A percentile compares a stretch with the other conserved stretches of the same genome.
These are phyloP conservation scores for Drosophila colorata DNA, from an alignment of 2,888 invertebrate species.

Conservation along the genomic window DNA sequence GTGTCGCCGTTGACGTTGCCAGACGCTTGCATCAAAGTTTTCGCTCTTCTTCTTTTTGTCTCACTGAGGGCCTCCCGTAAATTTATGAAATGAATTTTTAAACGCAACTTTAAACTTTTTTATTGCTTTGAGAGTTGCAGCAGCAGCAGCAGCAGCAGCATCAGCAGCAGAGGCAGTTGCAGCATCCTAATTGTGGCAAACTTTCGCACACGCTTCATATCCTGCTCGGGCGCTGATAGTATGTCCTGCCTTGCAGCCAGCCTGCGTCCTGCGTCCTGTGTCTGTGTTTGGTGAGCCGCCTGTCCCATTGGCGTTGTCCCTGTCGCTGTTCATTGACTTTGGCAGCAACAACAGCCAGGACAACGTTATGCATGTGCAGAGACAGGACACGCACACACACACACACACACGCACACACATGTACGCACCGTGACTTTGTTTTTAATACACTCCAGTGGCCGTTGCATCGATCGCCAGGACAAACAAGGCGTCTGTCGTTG, in stretches of 20 bases:
- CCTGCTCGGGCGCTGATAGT: conserved; percentile 54
- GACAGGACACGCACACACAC: conserved; percentile 43
- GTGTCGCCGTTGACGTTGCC: conserved; percentile 61
- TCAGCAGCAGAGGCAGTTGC: conserved; percentile 28
- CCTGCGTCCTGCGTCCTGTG: background rate
- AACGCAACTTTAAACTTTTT: conserved; percentile 77
- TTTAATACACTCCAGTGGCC: conserved; percentile 77
- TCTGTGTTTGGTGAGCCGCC: conserved; percentile 48
- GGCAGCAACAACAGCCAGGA: conserved; percentile 57
- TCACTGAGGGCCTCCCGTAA: conserved; percentile 38
- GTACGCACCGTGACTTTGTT: conserved; percentile 72
- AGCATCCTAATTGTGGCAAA: conserved; percentile 77
- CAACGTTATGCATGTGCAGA: conserved; percentile 37
- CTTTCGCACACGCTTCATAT: conserved; percentile 73
- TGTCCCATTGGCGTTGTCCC: conserved; percentile 56
- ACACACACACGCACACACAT: conserved; percentile 15
- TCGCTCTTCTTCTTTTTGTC: background rate
- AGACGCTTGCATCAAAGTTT: conserved; percentile 57
- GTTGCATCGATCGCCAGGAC: conserved; percentile 74
- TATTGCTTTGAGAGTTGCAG: conserved; percentile 67
- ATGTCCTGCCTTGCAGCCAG: conserved; percentile 9
- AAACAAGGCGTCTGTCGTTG: conserved; percentile 68
- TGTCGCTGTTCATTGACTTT: conserved; percentile 76
- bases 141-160: conserved; percentile 14
- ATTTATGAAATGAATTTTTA: conserved; percentile 78